These are phyloP conservation scores for Medauroidea extradentata DNA, from an alignment of 1,140 invertebrate species.

Conservation along the genomic window DNA sequence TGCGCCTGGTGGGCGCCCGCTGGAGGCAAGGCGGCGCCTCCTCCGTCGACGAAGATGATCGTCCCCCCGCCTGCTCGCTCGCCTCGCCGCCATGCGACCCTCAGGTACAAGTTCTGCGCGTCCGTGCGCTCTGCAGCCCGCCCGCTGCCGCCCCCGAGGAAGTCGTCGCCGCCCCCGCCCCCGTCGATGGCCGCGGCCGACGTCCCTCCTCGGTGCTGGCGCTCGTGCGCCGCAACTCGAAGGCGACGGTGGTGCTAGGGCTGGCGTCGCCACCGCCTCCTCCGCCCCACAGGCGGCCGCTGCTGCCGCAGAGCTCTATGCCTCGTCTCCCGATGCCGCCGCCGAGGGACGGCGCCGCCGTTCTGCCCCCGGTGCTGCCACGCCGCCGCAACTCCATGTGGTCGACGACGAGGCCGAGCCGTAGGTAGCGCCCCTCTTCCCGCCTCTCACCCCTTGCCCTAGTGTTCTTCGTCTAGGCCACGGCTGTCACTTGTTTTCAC, in stretches of 20 bases:
- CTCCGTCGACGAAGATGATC: neutral
- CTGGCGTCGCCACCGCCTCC: too few relatives aligned
- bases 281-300: neutral
- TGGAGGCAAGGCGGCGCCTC: neutral
- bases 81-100: neutral
- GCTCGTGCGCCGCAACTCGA: too few relatives aligned
- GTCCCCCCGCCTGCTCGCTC: neutral
- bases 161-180: too few relatives aligned
- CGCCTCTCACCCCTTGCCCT: too few relatives aligned
- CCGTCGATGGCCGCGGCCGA: too few relatives aligned
- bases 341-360: neutral
- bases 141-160: too few relatives aligned
- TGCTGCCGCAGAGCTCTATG: neutral
- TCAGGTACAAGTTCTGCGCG: conserved; percentile 1
- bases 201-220: too few relatives aligned
- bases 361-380: neutral
- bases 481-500: too few relatives aligned
- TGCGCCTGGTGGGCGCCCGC: conserved; percentile 52
- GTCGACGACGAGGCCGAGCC: neutral
- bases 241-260: too few relatives aligned
- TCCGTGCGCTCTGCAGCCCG: conserved; percentile 4
- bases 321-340: neutral
- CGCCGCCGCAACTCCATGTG: conserved; percentile 1
- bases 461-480: too few relatives aligned
- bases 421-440: conserved; percentile 4